Base-by-base conservation (phyloP, 1,140 invertebrate species). In the Charaxes varanes region DNA sequence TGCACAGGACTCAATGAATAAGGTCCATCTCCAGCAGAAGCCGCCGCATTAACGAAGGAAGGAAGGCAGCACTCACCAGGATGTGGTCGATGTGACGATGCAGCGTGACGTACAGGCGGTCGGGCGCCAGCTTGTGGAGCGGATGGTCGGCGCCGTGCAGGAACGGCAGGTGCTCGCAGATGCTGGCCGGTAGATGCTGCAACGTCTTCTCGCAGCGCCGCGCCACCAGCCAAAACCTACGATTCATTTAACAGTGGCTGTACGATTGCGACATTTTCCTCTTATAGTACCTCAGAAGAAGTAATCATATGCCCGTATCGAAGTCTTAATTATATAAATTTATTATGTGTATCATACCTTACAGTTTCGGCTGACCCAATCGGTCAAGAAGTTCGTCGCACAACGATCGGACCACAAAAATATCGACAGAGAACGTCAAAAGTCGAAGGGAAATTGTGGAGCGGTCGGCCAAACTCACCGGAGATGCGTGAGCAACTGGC, bases 151-250 rank as follows among this genome's bases (percentile, higher is more conserved):
- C 86, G 53, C 91, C 87, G 58, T 91, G 87, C 1, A 95, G 82
- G 6, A 98, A 85, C 0, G 96, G 95, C 35, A 98, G 85, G 45
- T 90, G 89, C 66, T 96, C 94, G 30, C 91, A 90, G n/a, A 93
- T 90, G 5, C 91, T 92, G 0, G 95, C 95, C 3, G 95, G 94
- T 16, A 98, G 84, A 85, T 97, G 95, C 63, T 98, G 96, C 1
- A 98, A 85, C 0, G 96, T 97, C 81, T 97, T 97, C 62, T 97
- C 95, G 64, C 96, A 98, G 3, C 97, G 87, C 27, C 94, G 88
- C 53, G 96, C 90, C 3, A 93, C 94, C 35, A 98, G 90, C 94
- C 96, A 98, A 65, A 90, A 94, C 59, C 92, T 94, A 49, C 6
- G 13, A 27, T 8, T 28, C 1, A 14, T 22, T 21, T 24, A 6